Conservation (phyloP, 2,113 vertebrate genomes). For the Climacteris rufus region DNA sequence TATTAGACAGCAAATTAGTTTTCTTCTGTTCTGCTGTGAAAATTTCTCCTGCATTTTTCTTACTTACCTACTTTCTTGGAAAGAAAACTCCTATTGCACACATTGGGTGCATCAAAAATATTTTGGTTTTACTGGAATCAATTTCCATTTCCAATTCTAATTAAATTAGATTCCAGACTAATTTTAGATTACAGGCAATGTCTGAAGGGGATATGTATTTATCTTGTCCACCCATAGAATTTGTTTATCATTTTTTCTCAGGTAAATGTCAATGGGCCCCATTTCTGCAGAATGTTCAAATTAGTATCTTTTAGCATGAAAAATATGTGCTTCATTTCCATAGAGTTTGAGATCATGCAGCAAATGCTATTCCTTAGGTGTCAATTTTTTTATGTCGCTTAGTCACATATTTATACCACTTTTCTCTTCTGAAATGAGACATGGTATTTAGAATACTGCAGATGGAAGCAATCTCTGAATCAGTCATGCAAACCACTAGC, state of each 20-base stretch:
- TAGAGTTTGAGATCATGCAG: neutral
- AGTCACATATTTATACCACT: constrained; percentile 39
- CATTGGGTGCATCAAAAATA: neutral
- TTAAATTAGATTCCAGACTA: neutral
- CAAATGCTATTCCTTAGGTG: neutral
- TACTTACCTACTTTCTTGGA: neutral
- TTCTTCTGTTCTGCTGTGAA: neutral
- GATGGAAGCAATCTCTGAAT: constrained; percentile 22
- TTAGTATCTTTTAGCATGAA: neutral
- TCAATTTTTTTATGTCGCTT: neutral
- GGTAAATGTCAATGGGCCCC: neutral
- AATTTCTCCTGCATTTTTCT: neutral
- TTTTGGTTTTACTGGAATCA: neutral
- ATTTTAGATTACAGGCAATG: neutral
- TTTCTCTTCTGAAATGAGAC: constrained; percentile 21
- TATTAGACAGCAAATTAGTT: neutral
- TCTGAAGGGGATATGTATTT: neutral
- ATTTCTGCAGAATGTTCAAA: neutral
- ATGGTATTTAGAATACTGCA: constrained; percentile 33
- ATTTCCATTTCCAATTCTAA: neutral
- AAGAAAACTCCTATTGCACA: neutral
- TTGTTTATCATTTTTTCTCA: neutral
- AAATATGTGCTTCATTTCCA: neutral
- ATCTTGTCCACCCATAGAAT: neutral
- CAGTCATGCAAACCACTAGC: neutral